phyloP scores from a whole-genome alignment of 1,140 invertebrate species.

The Anoplophora glabripennis region DNA sequence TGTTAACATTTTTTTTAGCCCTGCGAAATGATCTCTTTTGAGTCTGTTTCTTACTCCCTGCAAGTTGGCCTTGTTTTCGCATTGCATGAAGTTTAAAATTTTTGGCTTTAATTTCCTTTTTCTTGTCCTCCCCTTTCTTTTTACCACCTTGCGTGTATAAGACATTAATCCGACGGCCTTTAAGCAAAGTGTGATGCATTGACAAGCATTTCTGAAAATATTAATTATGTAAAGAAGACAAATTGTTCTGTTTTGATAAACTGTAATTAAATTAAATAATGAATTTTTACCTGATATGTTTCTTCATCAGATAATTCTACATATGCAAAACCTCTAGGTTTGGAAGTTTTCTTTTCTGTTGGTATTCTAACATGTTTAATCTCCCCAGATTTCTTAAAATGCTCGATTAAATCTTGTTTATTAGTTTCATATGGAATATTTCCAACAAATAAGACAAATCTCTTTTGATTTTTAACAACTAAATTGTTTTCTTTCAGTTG shows the following conservation, averaged over 20 bases:
- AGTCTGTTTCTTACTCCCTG: slow-evolving; percentile 45
- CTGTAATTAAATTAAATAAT: slow-evolving; percentile 12
- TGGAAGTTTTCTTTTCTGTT: slow-evolving; percentile 41
- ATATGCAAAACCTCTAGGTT: slow-evolving; percentile 51
- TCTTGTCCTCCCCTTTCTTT: slow-evolving; percentile 43
- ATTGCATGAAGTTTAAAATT: slow-evolving; percentile 53
- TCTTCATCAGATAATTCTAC: slow-evolving; percentile 49
- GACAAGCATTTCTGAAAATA: slow-evolving; percentile 52
- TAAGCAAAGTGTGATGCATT: slow-evolving; percentile 50
- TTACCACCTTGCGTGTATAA: slow-evolving; percentile 47
- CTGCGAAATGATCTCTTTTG: slow-evolving; percentile 47
- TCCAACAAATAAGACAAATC: slow-evolving; percentile 54
- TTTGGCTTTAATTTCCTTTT: slow-evolving; percentile 48
- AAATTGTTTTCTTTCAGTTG: slow-evolving; percentile 25
- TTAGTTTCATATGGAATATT: slow-evolving; percentile 50
- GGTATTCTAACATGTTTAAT: slow-evolving; percentile 50
- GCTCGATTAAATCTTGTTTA: slow-evolving; percentile 49
- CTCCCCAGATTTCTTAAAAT: slow-evolving; percentile 51
- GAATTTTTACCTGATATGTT: slow-evolving; percentile 50
- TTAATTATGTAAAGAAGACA: slow-evolving; percentile 12
- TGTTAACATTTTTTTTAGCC: slow-evolving; percentile 31
- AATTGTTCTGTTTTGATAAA: too few relatives aligned
- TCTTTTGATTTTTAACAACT: slow-evolving; percentile 24
- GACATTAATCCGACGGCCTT: slow-evolving; percentile 51
- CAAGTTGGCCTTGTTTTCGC: slow-evolving; percentile 48